phyloP scores from a whole-genome alignment of 2,113 vertebrate species.

The Miniopterus natalensis region DNA sequence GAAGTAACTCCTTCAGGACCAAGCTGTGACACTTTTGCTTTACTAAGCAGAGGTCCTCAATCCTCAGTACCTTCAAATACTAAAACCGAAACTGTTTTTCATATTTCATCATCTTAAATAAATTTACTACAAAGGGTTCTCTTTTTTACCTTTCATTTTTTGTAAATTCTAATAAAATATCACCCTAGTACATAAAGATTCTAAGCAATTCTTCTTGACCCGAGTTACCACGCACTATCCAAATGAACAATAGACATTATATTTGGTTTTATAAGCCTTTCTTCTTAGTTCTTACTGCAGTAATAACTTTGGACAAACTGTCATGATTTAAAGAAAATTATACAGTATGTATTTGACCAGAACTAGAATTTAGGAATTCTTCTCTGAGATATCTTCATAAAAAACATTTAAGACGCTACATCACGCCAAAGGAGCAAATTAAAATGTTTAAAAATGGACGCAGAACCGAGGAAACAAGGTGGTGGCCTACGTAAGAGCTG shows the following conservation, averaged over 20 bases:
- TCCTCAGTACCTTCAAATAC: not conserved
- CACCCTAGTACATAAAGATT: not conserved
- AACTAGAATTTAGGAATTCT: not conserved
- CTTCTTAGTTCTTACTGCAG: not conserved
- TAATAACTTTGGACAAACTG: not conserved
- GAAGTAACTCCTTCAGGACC: not conserved
- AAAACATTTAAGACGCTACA: not conserved
- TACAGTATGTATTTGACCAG: not conserved
- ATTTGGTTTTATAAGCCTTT: conserved; percentile 1
- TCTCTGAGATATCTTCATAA: not conserved
- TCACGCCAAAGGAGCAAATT: not conserved
- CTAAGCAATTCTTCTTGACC: not conserved
- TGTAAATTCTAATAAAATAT: not conserved
- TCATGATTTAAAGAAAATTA: not conserved
- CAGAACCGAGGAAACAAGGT: too few relatives aligned
- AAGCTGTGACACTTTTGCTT: not conserved
- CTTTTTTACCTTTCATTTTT: not conserved
- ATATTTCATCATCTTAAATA: not conserved
- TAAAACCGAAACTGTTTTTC: not conserved
- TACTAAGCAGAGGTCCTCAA: not conserved
- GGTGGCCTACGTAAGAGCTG: too few relatives aligned
- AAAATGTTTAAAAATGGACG: not conserved
- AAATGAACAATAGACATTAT: not conserved
- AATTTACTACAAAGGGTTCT: not conserved
- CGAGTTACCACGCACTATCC: not conserved